Percentiles rank a stretch among this genome's conserved stretches.
Conservation (phyloP, 2,888 invertebrate species). For the Yponomeuta cagnagella region DNA sequence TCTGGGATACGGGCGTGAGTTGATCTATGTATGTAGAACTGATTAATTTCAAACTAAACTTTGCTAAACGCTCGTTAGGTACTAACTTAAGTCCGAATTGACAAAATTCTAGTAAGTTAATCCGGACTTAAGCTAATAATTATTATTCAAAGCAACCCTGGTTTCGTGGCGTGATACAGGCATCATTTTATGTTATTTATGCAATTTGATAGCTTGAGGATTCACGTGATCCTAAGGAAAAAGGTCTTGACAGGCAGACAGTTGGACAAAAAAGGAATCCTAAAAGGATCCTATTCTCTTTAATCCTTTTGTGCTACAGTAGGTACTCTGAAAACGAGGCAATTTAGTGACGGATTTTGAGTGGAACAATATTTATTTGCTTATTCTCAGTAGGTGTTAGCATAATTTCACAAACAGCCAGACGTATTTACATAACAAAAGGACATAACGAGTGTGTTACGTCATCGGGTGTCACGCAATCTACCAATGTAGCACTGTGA, state of each 20-base stretch:
- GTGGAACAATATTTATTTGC: background rate
- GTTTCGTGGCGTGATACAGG: too few relatives aligned
- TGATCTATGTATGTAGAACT: too few relatives aligned
- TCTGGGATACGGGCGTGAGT: too few relatives aligned
- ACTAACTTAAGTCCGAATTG: too few relatives aligned
- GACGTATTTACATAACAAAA: background rate
- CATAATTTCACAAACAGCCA: background rate
- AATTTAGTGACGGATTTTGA: background rate
- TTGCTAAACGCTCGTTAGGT: too few relatives aligned
- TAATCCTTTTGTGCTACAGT: background rate
- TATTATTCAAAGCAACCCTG: too few relatives aligned
- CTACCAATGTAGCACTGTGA: background rate
- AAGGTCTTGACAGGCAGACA: background rate
- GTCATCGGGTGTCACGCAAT: background rate
- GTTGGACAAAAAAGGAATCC: background rate
- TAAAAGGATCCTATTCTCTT: background rate
- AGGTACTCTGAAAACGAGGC: background rate
- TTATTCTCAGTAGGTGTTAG: background rate
- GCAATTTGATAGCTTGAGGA: too few relatives aligned
- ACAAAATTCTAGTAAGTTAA: too few relatives aligned
- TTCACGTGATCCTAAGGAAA: too few relatives aligned
- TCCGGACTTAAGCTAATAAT: too few relatives aligned
- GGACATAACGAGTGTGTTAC: background rate
- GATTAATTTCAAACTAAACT: too few relatives aligned
- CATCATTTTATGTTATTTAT: too few relatives aligned